Conservation (phyloP, 2,113 vertebrate species). For the Symphodus melops region DNA sequence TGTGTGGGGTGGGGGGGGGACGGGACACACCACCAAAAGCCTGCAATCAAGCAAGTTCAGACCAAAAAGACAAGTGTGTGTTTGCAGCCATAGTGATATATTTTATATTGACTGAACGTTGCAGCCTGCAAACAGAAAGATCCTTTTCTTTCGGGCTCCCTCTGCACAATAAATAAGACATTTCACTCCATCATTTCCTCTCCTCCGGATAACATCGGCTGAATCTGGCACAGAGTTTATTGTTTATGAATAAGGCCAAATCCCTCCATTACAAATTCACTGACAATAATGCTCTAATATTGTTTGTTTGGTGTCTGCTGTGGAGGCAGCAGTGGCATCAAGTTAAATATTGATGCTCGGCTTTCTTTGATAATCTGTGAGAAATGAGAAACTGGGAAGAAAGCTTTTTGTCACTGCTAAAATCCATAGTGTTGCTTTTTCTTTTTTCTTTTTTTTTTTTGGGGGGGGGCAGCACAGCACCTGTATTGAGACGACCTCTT, state of each 20-base stretch:
- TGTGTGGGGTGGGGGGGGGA: not conserved
- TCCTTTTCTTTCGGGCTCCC: conserved; percentile 28
- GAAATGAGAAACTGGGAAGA: conserved; percentile 38
- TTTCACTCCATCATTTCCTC: conserved; percentile 54
- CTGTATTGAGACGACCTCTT: conserved; percentile 38
- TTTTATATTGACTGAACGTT: conserved; percentile 29
- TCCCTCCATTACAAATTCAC: conserved; percentile 53
- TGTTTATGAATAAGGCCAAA: conserved; percentile 54
- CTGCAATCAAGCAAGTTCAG: conserved; percentile 31
- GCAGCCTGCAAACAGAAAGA: conserved; percentile 30
- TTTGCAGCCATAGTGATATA: conserved; percentile 29
- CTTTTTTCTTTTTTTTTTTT: not conserved
- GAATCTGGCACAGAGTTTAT: conserved; percentile 33
- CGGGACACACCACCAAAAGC: not conserved
- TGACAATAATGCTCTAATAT: conserved; percentile 58
- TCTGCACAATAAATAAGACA: conserved; percentile 49
- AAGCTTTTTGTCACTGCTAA: conserved; percentile 44
- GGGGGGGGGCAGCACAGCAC: conserved; percentile 26
- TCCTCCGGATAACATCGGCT: conserved; percentile 35
- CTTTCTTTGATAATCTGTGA: conserved; percentile 56
- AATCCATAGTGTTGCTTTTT: conserved; percentile 1
- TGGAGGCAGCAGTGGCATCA: conserved; percentile 37
- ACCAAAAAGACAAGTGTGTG: conserved; percentile 15
- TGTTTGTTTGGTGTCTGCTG: conserved; percentile 59
- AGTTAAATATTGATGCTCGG: conserved; percentile 62